Percentiles rank a stretch among this genome's conserved stretches.
Evolutionary conservation across 2,888 invertebrate genomes (phyloP).

Genomic region (Blastobasis lacticolella): DNA sequence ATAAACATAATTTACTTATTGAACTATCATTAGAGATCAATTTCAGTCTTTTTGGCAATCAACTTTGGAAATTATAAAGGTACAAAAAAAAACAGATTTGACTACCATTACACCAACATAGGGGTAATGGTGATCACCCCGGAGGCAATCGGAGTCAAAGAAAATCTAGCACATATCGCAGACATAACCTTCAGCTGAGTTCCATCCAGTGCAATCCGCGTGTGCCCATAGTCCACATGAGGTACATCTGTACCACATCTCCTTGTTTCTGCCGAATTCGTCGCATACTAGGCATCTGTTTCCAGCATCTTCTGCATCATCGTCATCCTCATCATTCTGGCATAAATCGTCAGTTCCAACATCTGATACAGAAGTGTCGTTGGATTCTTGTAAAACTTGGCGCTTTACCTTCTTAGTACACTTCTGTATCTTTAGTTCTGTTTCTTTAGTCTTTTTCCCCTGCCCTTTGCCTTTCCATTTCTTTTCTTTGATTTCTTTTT

Average conservation of each 20-base stretch:
- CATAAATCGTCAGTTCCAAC: conserved; percentile 4
- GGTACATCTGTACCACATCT: conserved; percentile 15
- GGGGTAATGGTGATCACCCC: conserved; percentile 22
- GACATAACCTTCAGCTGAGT: not conserved
- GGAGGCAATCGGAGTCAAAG: conserved; percentile 19
- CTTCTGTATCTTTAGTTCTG: conserved; percentile 14
- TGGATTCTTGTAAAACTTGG: conserved; percentile 17
- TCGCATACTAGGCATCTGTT: conserved; percentile 2
- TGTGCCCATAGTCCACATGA: conserved; percentile 17
- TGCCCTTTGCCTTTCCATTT: not conserved
- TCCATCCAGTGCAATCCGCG: conserved; percentile 11
- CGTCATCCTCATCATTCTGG: not conserved
- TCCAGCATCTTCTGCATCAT: not conserved
- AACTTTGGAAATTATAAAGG: conserved; percentile 15
- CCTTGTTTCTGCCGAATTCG: conserved; percentile 10
- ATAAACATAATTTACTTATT: conserved; percentile 4
- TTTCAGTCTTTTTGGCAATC: conserved; percentile 16
- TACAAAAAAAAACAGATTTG: conserved; percentile 16
- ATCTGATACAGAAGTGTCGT: conserved; percentile 11
- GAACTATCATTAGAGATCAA: conserved; percentile 11
- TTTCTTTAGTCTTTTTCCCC: conserved; percentile 16
- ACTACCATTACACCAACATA: conserved; percentile 18
- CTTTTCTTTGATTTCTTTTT: conserved; percentile 1
- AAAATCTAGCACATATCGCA: conserved; percentile 10
- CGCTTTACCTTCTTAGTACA: conserved; percentile 12